Percentiles rank a stretch among this genome's conserved stretches.
Evolutionary conservation across 1,140 invertebrate species (phyloP).

Genomic region (Babylonia areolata): DNA sequence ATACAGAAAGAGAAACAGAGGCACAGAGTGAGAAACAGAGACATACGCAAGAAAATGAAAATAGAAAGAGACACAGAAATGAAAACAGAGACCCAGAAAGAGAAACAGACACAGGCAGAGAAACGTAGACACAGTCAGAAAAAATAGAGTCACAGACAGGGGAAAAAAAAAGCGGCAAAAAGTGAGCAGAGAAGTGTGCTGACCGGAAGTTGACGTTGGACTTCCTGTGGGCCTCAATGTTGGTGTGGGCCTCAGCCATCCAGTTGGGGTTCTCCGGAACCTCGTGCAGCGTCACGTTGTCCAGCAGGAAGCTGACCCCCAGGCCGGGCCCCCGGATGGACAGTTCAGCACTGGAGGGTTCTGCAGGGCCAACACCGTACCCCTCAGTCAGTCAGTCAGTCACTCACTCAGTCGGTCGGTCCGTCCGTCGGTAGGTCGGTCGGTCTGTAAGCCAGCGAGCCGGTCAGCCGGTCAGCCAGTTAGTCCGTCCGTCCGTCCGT

Average conservation of each 20-base stretch:
- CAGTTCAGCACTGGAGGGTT: neutral
- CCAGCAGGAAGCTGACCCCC: constrained; percentile 46
- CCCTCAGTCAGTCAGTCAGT: neutral
- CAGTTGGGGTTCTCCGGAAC: constrained; percentile 46
- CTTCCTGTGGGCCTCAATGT: constrained; percentile 55
- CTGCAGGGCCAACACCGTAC: constrained; percentile 1
- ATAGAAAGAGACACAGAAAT: no score
- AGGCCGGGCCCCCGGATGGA: constrained; percentile 44
- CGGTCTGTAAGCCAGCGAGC: no score
- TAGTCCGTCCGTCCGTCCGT: neutral
- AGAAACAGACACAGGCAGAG: no score
- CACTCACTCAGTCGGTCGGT: neutral
- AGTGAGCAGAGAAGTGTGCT: neutral
- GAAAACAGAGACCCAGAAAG: no score
- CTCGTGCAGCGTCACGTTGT: constrained; percentile 42
- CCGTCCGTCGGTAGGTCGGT: no score
- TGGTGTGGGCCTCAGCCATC: constrained; percentile 38
- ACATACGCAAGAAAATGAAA: no score
- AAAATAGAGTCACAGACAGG: no score
- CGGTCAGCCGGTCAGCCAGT: neutral
- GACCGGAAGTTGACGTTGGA: constrained; percentile 47
- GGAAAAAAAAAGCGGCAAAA: no score
- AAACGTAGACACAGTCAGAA: no score
- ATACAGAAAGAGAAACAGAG: no score
- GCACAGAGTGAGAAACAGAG: no score